These are phyloP conservation scores for Rhagologus leucostigma DNA, from an alignment of 2,113 vertebrate genomes.

Conservation along the genomic window DNA sequence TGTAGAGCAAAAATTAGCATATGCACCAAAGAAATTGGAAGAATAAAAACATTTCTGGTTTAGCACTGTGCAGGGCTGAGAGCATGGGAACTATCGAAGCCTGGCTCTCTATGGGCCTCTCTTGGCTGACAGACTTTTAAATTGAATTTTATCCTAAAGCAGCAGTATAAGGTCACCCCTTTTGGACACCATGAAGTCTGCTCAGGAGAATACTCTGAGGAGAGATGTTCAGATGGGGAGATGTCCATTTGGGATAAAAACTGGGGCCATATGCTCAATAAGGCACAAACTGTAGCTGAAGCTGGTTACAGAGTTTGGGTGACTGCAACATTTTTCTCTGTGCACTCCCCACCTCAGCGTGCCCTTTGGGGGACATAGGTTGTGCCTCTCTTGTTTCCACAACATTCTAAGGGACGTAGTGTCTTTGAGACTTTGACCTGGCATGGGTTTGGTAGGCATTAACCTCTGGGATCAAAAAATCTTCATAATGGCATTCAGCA, in stretches of 20 bases:
- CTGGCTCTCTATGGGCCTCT: neutral
- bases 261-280: rapidly evolving
- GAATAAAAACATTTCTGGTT: neutral
- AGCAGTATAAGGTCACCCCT: neutral
- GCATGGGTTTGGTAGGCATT: neutral
- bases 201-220: neutral
- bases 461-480: neutral
- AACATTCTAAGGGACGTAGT: rapidly evolving
- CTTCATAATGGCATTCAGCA: neutral
- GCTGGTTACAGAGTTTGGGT: neutral
- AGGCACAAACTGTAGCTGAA: neutral
- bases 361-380: rapidly evolving
- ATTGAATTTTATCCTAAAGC: conserved; percentile 19
- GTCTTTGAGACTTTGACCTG: neutral
- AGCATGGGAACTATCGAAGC: neutral
- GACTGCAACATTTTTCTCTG: neutral
- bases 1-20: neutral
- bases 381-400: neutral
- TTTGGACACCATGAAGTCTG: neutral
- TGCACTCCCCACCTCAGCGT: neutral
- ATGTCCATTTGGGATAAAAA: neutral
- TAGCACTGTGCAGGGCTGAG: neutral
- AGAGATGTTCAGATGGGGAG: neutral
- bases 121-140: neutral
- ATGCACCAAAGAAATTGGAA: neutral